phyloP scores from a whole-genome alignment of 2,888 invertebrate species.

The Tetanocera ferruginea region DNA sequence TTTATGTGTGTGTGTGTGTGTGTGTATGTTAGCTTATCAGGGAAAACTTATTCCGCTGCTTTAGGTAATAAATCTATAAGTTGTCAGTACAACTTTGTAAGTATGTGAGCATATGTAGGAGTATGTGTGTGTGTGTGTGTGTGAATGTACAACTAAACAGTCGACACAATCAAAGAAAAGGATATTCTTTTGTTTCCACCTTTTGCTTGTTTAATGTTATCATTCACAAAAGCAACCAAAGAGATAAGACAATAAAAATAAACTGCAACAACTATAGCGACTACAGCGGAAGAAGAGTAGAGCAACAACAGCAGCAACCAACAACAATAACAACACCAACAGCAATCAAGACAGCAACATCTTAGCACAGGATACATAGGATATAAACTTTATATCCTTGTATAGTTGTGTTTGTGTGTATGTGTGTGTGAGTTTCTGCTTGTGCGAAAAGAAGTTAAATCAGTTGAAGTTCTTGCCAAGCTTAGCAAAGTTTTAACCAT shows the following conservation, averaged over 20 bases:
- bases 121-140: conserved; percentile 1
- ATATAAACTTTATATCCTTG: conserved; percentile 19
- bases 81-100: background rate
- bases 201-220: conserved; percentile 28
- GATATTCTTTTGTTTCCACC: conserved; percentile 27
- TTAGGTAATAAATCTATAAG: conserved; percentile 22
- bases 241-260: conserved; percentile 22
- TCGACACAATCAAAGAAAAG: conserved; percentile 19
- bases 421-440: background rate
- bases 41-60: conserved; percentile 26
- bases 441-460: conserved; percentile 8
- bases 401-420: background rate
- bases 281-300: background rate
- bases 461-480: conserved; percentile 7
- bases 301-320: background rate
- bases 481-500: conserved; percentile 17
- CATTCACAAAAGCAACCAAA: conserved; percentile 4
- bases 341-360: conserved; percentile 9
- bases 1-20: conserved; percentile 9
- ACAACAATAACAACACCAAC: background rate
- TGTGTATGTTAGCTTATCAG: conserved; percentile 5
- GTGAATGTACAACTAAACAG: background rate
- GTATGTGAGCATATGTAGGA: background rate
- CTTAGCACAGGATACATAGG: conserved; percentile 20
- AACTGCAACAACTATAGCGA: background rate